These are phyloP conservation scores for Vollenhovia emeryi DNA, from an alignment of 1,140 invertebrate genomes.

Conservation along the genomic window DNA sequence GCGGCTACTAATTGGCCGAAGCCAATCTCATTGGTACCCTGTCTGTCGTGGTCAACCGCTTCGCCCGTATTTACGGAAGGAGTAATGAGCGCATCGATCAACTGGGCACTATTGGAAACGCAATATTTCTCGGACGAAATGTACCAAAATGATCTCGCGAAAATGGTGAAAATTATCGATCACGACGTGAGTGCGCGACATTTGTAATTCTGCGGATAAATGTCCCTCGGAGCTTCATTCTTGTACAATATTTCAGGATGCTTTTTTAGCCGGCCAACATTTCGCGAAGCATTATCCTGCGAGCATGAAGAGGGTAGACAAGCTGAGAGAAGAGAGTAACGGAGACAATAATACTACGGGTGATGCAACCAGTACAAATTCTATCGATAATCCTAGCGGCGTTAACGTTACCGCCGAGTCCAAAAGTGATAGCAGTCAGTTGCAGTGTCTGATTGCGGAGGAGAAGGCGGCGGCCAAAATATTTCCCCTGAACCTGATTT, in stretches of 20 bases:
- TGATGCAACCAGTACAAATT: constrained; percentile 35
- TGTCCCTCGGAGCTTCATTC: neutral
- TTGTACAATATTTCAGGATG: constrained; percentile 84
- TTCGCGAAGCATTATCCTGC: constrained; percentile 92
- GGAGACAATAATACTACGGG: constrained; percentile 49
- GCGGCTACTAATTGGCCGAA: constrained; percentile 98
- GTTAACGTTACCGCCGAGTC: constrained; percentile 22
- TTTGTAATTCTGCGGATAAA: neutral
- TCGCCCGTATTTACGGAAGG: constrained; percentile 98
- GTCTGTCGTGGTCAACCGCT: constrained; percentile 98
- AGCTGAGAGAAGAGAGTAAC: constrained; percentile 72
- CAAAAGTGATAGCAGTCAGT: constrained; percentile 44
- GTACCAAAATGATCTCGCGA: constrained; percentile 93
- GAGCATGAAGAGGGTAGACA: constrained; percentile 83
- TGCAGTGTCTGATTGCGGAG: constrained; percentile 70
- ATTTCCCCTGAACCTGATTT: constrained; percentile 82
- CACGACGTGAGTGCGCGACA: constrained; percentile 79
- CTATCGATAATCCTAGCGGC: constrained; percentile 14
- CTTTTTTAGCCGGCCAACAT: constrained; percentile 91
- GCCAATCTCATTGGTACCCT: constrained; percentile 96
- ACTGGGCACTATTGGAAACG: constrained; percentile 95
- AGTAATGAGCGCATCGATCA: constrained; percentile 97
- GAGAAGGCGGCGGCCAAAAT: constrained; percentile 81
- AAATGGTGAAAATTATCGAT: constrained; percentile 91
- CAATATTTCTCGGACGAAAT: constrained; percentile 95